Evolutionary conservation across 2,797 vertebrate genomes (phyloP).

Genomic region (Thunnus albacares): DNA sequence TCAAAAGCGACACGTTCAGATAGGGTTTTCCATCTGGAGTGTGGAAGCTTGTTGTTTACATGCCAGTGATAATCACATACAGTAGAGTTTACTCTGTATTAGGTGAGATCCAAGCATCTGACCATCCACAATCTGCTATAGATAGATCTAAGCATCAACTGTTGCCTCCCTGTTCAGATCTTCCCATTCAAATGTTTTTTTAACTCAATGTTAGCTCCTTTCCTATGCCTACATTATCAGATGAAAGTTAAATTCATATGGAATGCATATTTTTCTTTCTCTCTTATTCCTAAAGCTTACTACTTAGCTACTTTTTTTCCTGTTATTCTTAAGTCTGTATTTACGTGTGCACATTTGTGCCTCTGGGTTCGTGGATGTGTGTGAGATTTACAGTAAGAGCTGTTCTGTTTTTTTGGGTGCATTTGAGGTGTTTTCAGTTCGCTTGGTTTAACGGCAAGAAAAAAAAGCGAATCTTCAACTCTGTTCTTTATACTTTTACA

Average conservation of each 20-base stretch:
- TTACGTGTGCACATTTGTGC: constrained; percentile 12
- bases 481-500: constrained; percentile 62
- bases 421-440: constrained; percentile 10
- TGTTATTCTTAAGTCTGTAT: constrained; percentile 10
- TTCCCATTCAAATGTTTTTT: neutral
- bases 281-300: constrained; percentile 8
- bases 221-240: neutral
- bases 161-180: constrained; percentile 10
- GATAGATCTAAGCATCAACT: constrained; percentile 16
- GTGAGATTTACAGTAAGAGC: constrained; percentile 24
- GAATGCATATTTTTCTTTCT: constrained; percentile 5
- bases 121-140: constrained; percentile 39
- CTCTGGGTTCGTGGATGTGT: constrained; percentile 16
- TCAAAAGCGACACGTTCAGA: constrained; percentile 28
- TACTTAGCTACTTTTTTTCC: neutral
- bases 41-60: constrained; percentile 43
- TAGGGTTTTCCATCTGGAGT: constrained; percentile 52
- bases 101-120: constrained; percentile 56
- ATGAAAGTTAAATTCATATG: constrained; percentile 26
- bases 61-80: constrained; percentile 37
- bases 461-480: neutral
- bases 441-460: neutral
- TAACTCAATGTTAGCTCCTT: neutral
- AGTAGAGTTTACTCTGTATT: constrained; percentile 44
- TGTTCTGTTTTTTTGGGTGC: constrained; percentile 7